Conservation (phyloP, 92 coral and sea anemone genomes). For the Epizoanthus illoricatus region DNA sequence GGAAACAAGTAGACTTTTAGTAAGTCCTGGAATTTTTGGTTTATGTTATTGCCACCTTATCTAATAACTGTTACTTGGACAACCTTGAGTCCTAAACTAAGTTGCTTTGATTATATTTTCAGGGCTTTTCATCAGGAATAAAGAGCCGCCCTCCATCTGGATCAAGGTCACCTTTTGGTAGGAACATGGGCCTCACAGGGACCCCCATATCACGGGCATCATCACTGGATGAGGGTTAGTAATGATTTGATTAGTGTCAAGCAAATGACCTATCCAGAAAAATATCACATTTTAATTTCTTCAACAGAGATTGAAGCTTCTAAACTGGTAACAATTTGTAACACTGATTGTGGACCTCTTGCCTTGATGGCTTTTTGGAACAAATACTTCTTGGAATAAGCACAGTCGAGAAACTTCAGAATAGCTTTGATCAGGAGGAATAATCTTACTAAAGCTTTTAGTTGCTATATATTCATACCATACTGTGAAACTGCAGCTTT, state of each 20-base stretch:
- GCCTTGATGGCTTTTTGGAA: not conserved
- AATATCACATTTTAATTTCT: no score
- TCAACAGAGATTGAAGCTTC: not conserved
- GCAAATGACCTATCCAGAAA: no score
- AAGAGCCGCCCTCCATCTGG: constrained; percentile 73
- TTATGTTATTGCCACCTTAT: no score
- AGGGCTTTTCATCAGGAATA: constrained; percentile 29
- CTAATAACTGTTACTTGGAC: no score
- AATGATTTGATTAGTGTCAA: not conserved
- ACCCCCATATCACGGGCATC: constrained; percentile 60
- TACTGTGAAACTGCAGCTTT: no score
- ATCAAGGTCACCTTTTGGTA: constrained; percentile 50
- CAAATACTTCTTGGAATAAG: not conserved
- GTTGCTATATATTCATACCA: no score
- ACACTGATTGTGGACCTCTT: not conserved
- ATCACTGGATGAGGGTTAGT: constrained; percentile 61
- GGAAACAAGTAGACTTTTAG: no score
- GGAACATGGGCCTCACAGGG: constrained; percentile 71
- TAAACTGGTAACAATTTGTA: not conserved
- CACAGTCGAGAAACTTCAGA: no score
- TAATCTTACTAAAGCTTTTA: no score
- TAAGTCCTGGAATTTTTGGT: no score
- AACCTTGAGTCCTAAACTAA: no score
- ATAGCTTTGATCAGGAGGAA: no score
- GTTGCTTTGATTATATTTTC: not conserved